Evolutionary conservation across 2,113 vertebrate species (phyloP).

Genomic region (Pagrus major): DNA sequence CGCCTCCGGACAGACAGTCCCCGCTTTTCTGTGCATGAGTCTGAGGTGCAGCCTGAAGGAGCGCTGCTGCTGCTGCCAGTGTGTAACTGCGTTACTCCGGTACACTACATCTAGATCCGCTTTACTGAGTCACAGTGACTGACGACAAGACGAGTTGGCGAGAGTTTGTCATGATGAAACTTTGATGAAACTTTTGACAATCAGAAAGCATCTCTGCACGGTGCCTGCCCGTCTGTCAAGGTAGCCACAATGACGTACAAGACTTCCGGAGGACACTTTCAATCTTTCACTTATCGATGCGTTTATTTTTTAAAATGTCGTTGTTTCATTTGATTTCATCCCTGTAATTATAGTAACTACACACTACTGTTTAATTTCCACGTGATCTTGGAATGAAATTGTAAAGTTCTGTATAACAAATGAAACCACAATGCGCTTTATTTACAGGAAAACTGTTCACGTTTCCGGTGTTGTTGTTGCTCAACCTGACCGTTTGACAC

Average conservation of each 20-base stretch:
- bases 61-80: not conserved
- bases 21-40: not conserved
- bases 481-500: not conserved
- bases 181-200: not conserved
- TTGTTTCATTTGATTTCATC: not conserved
- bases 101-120: fast-evolving
- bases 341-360: fast-evolving
- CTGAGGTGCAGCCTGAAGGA: not conserved
- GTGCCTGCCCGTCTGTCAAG: constrained; percentile 16
- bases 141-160: fast-evolving
- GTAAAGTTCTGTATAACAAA: fast-evolving
- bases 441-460: not conserved
- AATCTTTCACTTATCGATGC: not conserved
- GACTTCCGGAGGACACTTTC: constrained; percentile 15
- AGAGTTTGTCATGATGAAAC: too few species aligned
- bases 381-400: not conserved
- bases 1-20: not conserved
- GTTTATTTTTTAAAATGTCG: not conserved
- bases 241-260: fast-evolving
- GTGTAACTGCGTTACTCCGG: not conserved
- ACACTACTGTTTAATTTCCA: fast-evolving
- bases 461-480: constrained; percentile 38
- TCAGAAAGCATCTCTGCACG: not conserved
- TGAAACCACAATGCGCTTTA: too few species aligned
- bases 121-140: too few species aligned